A percentile compares a stretch with the other conserved stretches of the same genome.
These are phyloP conservation scores for Thrips palmi DNA, from an alignment of 1,140 invertebrate genomes.

Conservation along the genomic window DNA sequence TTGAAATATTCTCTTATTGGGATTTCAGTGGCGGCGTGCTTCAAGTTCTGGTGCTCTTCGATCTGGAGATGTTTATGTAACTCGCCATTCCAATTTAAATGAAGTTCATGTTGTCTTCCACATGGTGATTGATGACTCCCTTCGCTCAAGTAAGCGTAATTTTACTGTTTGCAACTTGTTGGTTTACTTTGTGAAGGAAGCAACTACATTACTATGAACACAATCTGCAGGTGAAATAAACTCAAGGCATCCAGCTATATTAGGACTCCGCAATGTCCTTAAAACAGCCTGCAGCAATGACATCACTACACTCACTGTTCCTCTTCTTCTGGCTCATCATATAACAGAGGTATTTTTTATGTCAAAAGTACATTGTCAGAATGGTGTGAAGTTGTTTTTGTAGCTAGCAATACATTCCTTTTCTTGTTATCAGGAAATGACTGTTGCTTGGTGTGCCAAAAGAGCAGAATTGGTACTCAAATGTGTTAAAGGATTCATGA, in stretches of 20 bases:
- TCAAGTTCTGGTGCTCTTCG: constrained; percentile 40
- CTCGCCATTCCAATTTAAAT: constrained; percentile 86
- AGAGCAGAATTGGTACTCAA: constrained; percentile 93
- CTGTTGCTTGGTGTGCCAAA: constrained; percentile 86
- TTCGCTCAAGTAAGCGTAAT: constrained; percentile 30
- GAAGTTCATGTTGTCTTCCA: constrained; percentile 92
- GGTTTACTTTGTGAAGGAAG: constrained; percentile 1
- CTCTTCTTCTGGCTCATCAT: constrained; percentile 78
- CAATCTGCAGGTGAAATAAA: constrained; percentile 73
- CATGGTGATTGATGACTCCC: constrained; percentile 65
- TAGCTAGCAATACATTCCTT: constrained; percentile 2
- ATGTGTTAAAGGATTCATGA: constrained; percentile 98
- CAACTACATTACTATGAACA: no score
- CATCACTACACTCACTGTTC: constrained; percentile 82
- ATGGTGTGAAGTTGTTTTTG: constrained; percentile 8
- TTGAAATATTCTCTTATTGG: background rate
- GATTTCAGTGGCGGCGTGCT: constrained; percentile 16
- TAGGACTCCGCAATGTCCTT: constrained; percentile 85
- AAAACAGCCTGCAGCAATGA: constrained; percentile 87
- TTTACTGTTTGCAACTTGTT: background rate
- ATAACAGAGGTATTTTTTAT: constrained; percentile 79
- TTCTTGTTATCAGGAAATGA: constrained; percentile 62
- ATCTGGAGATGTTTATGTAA: constrained; percentile 86
- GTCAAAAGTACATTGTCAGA: constrained; percentile 8
- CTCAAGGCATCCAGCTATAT: constrained; percentile 86